Conservation (phyloP, 2,888 invertebrate species). For the Euplexia lucipara region DNA sequence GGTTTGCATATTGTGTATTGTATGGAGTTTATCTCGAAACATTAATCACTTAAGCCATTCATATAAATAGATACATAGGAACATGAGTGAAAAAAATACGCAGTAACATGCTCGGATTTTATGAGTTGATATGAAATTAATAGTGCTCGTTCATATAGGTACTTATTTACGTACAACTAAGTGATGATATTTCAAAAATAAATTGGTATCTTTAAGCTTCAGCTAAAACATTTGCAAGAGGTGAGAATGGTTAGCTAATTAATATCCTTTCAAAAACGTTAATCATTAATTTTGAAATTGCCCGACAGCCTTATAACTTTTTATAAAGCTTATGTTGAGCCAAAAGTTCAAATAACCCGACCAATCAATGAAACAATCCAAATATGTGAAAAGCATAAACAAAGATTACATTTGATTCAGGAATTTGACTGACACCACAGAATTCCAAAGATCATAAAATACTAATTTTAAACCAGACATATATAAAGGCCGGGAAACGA, state of each 20-base stretch:
- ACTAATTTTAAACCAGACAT: slow-evolving; percentile 74
- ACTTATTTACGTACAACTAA: neutral
- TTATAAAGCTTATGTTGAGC: neutral
- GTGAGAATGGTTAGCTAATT: neutral
- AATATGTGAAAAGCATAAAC: slow-evolving; percentile 45
- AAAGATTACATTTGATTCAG: slow-evolving; percentile 53
- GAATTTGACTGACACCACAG: slow-evolving; percentile 64
- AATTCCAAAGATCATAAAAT: slow-evolving; percentile 69
- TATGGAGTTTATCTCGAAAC: slow-evolving; percentile 63
- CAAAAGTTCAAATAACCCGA: neutral
- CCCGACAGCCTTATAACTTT: neutral
- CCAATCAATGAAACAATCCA: slow-evolving; percentile 31
- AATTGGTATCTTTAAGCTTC: slow-evolving; percentile 23
- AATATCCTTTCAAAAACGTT: neutral
- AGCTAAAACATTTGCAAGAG: neutral
- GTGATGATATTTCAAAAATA: slow-evolving; percentile 40
- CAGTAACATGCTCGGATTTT: slow-evolving; percentile 53
- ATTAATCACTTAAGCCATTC: slow-evolving; percentile 66
- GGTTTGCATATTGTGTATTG: slow-evolving; percentile 64
- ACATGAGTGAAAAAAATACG: slow-evolving; percentile 31
- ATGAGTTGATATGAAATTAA: slow-evolving; percentile 52
- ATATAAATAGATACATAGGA: slow-evolving; percentile 54
- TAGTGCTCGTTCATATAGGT: slow-evolving; percentile 38
- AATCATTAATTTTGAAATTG: neutral
- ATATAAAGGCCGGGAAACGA: slow-evolving; percentile 72